Base-by-base conservation (phyloP, 2,888 invertebrate genomes). In the Drosophila koepferae region DNA sequence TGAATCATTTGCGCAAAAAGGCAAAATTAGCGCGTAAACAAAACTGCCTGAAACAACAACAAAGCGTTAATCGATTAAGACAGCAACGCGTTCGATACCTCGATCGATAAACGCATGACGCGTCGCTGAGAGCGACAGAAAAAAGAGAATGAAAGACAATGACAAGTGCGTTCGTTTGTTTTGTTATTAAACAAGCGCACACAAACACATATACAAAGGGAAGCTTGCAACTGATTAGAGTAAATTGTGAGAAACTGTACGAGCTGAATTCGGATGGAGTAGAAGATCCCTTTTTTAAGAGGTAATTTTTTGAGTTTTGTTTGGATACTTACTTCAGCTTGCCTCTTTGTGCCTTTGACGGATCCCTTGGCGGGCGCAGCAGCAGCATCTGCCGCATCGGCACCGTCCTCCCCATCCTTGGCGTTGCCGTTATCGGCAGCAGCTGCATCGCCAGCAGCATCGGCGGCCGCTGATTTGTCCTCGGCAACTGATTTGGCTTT, bases 341-440 rank as follows among this genome's bases (percentile, higher is more conserved):
- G 95, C 94, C 96, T 95, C 94, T 96, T 96, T 93, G 96, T 96
- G 93, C 96, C 96, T 94, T 96, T 96, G 84, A 96, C 94, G 73
- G 90, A 87, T 92, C 96, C 96, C 94, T 96, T 96, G 92, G 95
- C 96, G 86, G 89, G 85, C 72, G 86, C 90, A 59, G 89, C 90
- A 64, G 82, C 82, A 56, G 78, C 88, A 62, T 82, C 90, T 53
- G 79, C 80, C 58, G 81, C 90, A 63, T 75, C 80, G 76, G 87
- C 81, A 58, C 76, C 83, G 23, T 88, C 85, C 36, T 87, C 91
- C 51, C 89, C 92, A 60, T 83, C 81, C 73, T 85, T 82, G 67
- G 91, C 91, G 74, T 90, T 92, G 63, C 91, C 91, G 83, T 92
- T 92, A 74, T 92, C 91, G 74, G 92, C 91, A 59, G 91, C 90